These are phyloP conservation scores for Miopithecus talapoin DNA, from an alignment of 2,797 vertebrate species.

Conservation along the genomic window DNA sequence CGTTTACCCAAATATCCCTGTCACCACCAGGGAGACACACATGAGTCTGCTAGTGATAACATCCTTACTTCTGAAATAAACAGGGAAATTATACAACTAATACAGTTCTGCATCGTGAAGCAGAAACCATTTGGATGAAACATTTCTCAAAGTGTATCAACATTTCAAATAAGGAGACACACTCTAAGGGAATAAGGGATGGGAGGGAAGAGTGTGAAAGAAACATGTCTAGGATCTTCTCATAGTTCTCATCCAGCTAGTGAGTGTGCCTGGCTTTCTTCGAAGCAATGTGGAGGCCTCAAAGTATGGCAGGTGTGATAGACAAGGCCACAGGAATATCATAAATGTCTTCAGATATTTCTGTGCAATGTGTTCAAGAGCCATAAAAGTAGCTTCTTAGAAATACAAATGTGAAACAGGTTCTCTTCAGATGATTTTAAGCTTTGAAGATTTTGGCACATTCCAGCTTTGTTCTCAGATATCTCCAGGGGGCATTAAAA, in stretches of 20 bases:
- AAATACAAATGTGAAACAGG: conserved; percentile 69
- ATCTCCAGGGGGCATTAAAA: conserved; percentile 66
- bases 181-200: neutral
- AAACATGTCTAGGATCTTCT: neutral
- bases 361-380: conserved; percentile 10
- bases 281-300: neutral
- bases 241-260: neutral
- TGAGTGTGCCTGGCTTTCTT: neutral
- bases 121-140: neutral
- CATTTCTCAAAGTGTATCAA: neutral
- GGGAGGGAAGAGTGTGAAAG: neutral
- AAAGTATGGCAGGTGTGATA: conserved; percentile 50
- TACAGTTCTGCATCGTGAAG: neutral
- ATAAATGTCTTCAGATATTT: conserved; percentile 34
- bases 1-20: neutral
- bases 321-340: conserved; percentile 21
- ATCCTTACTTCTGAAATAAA: neutral
- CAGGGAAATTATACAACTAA: neutral
- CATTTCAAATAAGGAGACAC: neutral
- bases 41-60: neutral
- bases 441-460: conserved; percentile 75
- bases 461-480: conserved; percentile 76
- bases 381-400: conserved; percentile 76
- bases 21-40: neutral
- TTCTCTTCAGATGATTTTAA: conserved; percentile 51